Conservation (phyloP, 2,113 vertebrate species). For the Ellobius talpinus region DNA sequence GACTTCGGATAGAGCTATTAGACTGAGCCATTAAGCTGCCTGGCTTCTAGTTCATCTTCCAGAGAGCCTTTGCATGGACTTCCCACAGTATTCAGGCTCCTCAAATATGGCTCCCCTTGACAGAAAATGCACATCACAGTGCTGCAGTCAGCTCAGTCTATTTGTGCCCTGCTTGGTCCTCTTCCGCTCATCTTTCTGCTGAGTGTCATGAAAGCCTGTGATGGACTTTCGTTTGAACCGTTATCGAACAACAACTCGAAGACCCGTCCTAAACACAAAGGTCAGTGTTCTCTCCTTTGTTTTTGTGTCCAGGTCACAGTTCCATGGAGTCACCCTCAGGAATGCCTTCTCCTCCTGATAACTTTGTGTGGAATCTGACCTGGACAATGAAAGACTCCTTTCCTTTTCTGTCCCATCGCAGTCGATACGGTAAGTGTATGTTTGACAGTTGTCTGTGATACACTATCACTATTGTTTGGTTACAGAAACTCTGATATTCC, state of each 20-base stretch:
- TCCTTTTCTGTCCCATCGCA: slow-evolving; percentile 86
- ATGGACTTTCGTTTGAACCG: background rate
- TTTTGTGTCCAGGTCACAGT: slow-evolving; percentile 81
- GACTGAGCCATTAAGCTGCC: background rate
- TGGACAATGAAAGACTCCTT: slow-evolving; percentile 90
- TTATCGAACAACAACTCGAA: background rate
- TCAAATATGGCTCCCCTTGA: background rate
- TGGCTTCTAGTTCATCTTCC: slow-evolving; percentile 18
- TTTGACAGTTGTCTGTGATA: background rate
- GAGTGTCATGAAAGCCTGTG: background rate
- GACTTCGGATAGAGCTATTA: slow-evolving; percentile 32
- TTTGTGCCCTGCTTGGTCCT: background rate
- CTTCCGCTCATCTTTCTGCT: background rate
- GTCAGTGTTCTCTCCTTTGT: slow-evolving; percentile 42
- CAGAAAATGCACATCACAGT: background rate
- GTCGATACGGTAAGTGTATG: slow-evolving; percentile 86
- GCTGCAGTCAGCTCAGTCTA: background rate
- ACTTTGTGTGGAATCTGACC: slow-evolving; percentile 88
- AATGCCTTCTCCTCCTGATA: slow-evolving; percentile 66
- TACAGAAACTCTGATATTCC: background rate
- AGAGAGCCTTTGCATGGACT: background rate
- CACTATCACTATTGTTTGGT: background rate
- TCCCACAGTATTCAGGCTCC: background rate
- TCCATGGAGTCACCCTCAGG: slow-evolving; percentile 72
- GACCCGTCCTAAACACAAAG: background rate